Base-by-base conservation (phyloP, 1,140 invertebrate species). In the Teleogryllus occipitalis region DNA sequence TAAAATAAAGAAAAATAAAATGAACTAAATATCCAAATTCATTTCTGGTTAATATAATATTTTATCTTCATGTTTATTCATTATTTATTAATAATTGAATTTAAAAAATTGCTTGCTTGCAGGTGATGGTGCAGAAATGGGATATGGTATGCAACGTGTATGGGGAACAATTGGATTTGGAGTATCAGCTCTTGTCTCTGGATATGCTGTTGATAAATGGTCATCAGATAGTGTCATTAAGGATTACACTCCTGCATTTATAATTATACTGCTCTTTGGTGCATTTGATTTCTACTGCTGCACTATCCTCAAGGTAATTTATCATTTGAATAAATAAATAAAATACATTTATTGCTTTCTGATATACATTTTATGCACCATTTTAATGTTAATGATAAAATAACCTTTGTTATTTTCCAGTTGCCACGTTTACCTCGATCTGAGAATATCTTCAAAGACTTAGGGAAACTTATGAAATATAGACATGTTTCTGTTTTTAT, bases 121-220 rank as follows among this genome's bases (percentile, higher is more conserved):
- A 91, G 90, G 90, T 49, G 86, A 87, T 54, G 88, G 88, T 14
- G 87, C 89, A 8, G 85, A 92, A 80, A 90, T 90, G 83, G 89
- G 90, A 74, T 95, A 94, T 83, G 93, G 93, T 3, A 88, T 90
- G 21, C 93, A 95, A 84, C 86, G 93, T 74, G 92, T 94, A 1
- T 94, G 92, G 92, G 93, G 93, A 47, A 93, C 93, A 0, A 90
- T 91, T 49, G 93, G 93, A 21, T 95, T 94, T 83, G 92, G 92
- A 39, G 81, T 89, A 3, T 89, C 92, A 2, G 93, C 93, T 0
- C 82, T 94, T 3, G 81, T 93, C 0, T 87, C 91, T 2, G 93
- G 93, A 0, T 90, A 89, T 83, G 84, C 89, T 0, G 88, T 94
- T 0, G 90, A 94, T 82, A 81, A 84, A 21, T 88, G 86, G 82